Evolutionary conservation across 2,113 vertebrate genomes (phyloP), one percentile per base, ranked within the genome.

Genomic region (Carassius auratus): DNA sequence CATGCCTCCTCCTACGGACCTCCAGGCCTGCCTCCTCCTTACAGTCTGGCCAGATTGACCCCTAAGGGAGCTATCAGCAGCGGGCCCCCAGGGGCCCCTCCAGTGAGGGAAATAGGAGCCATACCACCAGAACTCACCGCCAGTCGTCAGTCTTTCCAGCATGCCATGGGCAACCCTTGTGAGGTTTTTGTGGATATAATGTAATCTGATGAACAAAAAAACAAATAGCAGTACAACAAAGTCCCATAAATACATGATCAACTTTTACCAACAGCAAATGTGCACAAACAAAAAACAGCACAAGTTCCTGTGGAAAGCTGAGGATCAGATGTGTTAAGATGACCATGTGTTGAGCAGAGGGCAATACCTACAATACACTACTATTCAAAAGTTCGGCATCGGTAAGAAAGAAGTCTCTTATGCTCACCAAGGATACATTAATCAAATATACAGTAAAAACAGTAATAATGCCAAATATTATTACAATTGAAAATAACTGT

Each of bases 181-280:
- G 98, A 99, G 92, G 98, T 99, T 92, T 99, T 99, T 19, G 97
- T 99, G 0, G 98, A 99, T 94, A 98, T 99, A 93, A 99, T 99
- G 98, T 99, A 95, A 33, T 42, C 14, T 88, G 89, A 12, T 23
- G n/a, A 80, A 80, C 66, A 19, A 36, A 69, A 69, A 36, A 36
- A 36, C 19, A 80, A 45, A 80, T 61, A 78, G 90, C 89, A 91
- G 90, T 92, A 91, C 93, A n/a, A 36, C 42, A 21, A 62, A 19
- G 66, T 36, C 30, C 52, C 76, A 78, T 78, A 8, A 59, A 78
- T 59, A 36, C 15, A 59, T 38, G 9, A 17, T 76, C 45, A 76
- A 12, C 30, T 57, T 76, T 57, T 36, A 15, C 23, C n/a, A 75
- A 42, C 57, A 21, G 17, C 19, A 26, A 26, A 33, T 68, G 45